A percentile compares a stretch with the other conserved stretches of the same genome.
Conservation (phyloP, 2,113 vertebrate genomes). For the Poecile atricapillus region DNA sequence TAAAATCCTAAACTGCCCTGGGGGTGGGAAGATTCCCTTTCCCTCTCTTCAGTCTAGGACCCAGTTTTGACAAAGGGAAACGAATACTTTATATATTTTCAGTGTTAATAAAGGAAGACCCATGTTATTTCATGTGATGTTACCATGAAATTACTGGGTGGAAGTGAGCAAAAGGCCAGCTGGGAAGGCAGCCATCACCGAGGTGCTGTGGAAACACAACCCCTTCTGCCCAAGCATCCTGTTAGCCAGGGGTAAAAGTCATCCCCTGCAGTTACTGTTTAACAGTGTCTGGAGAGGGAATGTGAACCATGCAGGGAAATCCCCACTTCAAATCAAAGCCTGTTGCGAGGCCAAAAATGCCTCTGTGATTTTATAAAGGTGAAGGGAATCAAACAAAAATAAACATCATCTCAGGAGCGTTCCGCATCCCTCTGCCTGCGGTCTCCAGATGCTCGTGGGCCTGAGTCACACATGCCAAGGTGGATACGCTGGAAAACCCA, state of each 20-base stretch:
- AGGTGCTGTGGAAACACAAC: background rate
- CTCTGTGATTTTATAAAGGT: background rate
- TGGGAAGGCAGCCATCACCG: background rate
- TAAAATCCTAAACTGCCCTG: background rate
- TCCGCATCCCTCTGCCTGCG: background rate
- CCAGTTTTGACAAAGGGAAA: background rate
- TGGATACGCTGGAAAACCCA: background rate
- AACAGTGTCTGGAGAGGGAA: background rate
- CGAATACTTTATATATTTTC: background rate
- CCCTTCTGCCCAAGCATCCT: background rate
- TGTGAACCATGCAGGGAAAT: background rate
- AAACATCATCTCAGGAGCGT: background rate
- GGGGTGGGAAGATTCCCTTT: background rate
- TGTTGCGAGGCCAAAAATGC: background rate
- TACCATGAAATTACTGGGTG: background rate
- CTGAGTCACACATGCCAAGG: background rate
- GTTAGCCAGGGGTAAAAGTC: background rate
- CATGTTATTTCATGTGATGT: background rate
- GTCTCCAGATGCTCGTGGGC: background rate
- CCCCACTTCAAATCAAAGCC: conserved; percentile 5
- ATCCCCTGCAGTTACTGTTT: background rate
- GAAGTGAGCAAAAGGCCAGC: background rate
- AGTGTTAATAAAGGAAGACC: background rate
- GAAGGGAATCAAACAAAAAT: background rate
- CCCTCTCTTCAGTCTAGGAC: background rate